Evolutionary conservation across 1,140 invertebrate species (phyloP).

Genomic region (Chionoecetes opilio): DNA sequence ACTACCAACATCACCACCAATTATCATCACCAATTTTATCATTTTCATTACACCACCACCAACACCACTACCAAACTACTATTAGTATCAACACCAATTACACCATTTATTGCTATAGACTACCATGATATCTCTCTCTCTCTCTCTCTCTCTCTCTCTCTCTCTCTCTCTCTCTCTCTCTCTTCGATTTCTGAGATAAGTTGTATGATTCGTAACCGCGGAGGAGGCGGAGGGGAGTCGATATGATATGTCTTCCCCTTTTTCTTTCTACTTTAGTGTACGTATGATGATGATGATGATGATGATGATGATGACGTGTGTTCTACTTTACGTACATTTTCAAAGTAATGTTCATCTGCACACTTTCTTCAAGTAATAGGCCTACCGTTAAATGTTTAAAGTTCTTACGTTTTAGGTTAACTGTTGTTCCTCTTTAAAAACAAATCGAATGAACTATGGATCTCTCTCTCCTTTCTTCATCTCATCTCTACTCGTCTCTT

Average conservation of each 20-base stretch:
- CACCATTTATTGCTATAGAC: not conserved
- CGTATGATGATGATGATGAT: too few species aligned
- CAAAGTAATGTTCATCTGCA: too few species aligned
- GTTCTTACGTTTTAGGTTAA: too few species aligned
- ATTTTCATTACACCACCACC: not conserved
- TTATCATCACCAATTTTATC: not conserved
- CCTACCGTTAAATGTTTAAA: too few species aligned
- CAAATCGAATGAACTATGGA: not conserved
- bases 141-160: constrained; percentile 43
- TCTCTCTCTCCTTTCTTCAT: not conserved
- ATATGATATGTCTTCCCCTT: not conserved
- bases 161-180: constrained; percentile 50
- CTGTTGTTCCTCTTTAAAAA: too few species aligned
- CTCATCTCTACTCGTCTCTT: not conserved
- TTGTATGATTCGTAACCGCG: not conserved
- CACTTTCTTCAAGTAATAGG: too few species aligned
- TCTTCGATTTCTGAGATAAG: too few species aligned
- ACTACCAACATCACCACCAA: not conserved
- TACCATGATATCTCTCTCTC: not conserved
- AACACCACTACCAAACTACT: constrained; percentile 21
- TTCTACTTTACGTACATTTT: too few species aligned
- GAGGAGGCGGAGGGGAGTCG: not conserved
- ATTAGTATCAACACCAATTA: not conserved
- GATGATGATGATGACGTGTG: too few species aligned
- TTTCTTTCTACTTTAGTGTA: not conserved